Percentiles rank a stretch among this genome's conserved stretches.
phyloP scores from a whole-genome alignment of 2,888 invertebrate species.

The Conchocele bisecta region DNA sequence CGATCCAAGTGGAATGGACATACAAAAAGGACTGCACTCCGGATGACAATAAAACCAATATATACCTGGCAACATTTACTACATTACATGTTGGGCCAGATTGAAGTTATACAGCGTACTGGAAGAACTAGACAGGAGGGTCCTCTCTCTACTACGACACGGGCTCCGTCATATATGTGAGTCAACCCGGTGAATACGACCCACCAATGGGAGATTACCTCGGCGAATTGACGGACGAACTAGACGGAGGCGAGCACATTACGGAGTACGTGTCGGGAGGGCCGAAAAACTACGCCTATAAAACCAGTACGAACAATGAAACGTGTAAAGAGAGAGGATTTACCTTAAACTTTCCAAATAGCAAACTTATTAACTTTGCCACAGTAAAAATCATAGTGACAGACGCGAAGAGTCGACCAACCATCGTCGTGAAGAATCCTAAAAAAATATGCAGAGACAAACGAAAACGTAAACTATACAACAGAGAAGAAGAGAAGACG shows the following conservation, averaged over 20 bases:
- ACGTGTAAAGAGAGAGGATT: constrained; percentile 40
- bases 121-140: constrained; percentile 23
- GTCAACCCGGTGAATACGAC: constrained; percentile 17
- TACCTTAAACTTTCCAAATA: constrained; percentile 14
- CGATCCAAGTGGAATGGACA: constrained; percentile 1
- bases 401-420: not conserved
- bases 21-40: not conserved
- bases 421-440: constrained; percentile 19
- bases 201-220: constrained; percentile 31
- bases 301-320: constrained; percentile 16
- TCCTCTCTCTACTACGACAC: constrained; percentile 72
- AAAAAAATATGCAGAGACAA: constrained; percentile 31
- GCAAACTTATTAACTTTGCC: constrained; percentile 38
- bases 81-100: constrained; percentile 38
- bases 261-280: constrained; percentile 26
- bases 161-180: constrained; percentile 76
- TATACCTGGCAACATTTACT: constrained; percentile 33
- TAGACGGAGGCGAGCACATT: constrained; percentile 68
- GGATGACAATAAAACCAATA: constrained; percentile 15
- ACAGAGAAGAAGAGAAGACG: constrained; percentile 20
- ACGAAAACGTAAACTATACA: constrained; percentile 15
- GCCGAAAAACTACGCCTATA: constrained; percentile 42
- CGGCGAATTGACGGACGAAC: constrained; percentile 42
- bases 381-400: constrained; percentile 19
- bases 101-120: constrained; percentile 40